phyloP scores from a whole-genome alignment of 2,888 invertebrate genomes.

The Nephrotoma appendiculata region DNA sequence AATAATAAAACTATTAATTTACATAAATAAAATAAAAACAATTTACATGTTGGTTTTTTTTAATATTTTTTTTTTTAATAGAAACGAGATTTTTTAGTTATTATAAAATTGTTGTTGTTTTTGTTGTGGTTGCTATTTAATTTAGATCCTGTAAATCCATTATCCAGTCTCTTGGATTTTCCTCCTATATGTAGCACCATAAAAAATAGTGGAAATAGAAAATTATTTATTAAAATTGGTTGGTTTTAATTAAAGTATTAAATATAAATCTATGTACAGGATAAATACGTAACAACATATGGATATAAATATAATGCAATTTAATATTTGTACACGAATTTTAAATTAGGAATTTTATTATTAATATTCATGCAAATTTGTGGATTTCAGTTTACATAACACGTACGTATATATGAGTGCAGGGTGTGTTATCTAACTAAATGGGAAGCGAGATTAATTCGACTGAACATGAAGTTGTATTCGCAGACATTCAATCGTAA shows the following conservation, averaged over 20 bases:
- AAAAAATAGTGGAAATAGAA: background rate
- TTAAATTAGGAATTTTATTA: background rate
- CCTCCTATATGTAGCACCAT: background rate
- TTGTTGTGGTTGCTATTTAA: background rate
- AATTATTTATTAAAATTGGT: background rate
- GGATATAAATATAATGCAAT: background rate
- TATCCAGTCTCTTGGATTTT: background rate
- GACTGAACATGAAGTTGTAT: no score
- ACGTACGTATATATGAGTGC: no score
- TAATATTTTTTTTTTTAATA: background rate
- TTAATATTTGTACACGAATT: background rate
- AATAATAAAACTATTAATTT: background rate
- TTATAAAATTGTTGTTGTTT: background rate
- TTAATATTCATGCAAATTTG: background rate
- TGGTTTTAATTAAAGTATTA: background rate
- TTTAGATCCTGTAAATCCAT: background rate
- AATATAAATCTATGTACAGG: background rate
- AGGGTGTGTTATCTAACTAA: no score
- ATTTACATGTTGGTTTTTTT: background rate
- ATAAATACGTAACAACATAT: background rate
- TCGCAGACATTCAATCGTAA: no score
- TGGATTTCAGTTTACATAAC: background rate
- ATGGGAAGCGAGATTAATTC: no score
- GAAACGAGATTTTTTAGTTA: background rate
- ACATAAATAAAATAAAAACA: background rate